These are phyloP conservation scores for Sprattus sprattus DNA, from an alignment of 2,113 vertebrate species.

Conservation along the genomic window DNA sequence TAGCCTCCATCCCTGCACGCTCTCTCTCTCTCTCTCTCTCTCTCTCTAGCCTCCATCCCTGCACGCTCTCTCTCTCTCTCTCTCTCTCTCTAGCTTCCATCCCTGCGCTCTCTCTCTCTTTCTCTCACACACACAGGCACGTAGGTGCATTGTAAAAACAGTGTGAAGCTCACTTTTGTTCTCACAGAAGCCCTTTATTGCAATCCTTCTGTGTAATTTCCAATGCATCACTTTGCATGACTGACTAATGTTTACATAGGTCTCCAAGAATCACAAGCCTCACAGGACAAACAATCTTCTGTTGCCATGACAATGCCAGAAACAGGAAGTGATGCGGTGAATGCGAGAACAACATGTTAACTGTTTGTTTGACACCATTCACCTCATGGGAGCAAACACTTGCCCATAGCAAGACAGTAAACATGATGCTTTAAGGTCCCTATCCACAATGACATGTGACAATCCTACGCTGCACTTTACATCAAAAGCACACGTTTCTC, in stretches of 20 bases:
- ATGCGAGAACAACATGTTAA: neutral
- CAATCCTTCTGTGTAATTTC: neutral
- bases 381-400: neutral
- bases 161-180: too few species aligned
- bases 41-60: neutral
- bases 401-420: neutral
- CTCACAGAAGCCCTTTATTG: neutral
- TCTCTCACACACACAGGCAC: neutral
- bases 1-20: too few species aligned
- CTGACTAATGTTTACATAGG: neutral
- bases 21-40: neutral
- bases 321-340: constrained; percentile 56
- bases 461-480: neutral
- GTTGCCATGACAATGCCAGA: constrained; percentile 46
- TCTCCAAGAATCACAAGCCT: constrained; percentile 15
- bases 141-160: too few species aligned
- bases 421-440: neutral
- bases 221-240: neutral
- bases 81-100: neutral
- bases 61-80: too few species aligned
- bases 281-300: constrained; percentile 27
- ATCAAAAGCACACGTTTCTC: neutral
- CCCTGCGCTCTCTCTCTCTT: too few species aligned
- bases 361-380: neutral
- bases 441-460: neutral